These are phyloP conservation scores for Papilio dardanus DNA, from an alignment of 1,140 invertebrate species.

Conservation along the genomic window DNA sequence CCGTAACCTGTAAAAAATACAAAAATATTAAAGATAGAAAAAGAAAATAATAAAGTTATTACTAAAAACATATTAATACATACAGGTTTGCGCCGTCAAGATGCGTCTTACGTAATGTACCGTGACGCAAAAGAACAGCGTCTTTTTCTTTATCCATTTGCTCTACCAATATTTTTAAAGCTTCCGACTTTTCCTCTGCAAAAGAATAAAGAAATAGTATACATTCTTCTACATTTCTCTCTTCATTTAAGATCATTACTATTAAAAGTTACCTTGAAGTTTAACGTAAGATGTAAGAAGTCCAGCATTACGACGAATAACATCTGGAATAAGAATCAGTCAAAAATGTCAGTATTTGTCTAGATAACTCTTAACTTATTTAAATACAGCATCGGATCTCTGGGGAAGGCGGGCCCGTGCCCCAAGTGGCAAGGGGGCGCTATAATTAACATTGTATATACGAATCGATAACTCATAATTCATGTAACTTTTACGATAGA, in stretches of 20 bases:
- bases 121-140: constrained; percentile 62
- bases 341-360: neutral
- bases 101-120: constrained; percentile 62
- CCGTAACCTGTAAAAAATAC: constrained; percentile 51
- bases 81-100: constrained; percentile 61
- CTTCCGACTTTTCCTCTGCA: constrained; percentile 63
- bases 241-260: neutral
- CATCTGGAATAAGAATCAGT: constrained; percentile 54
- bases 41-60: constrained; percentile 25
- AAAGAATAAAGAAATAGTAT: constrained; percentile 31
- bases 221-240: neutral
- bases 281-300: constrained; percentile 66
- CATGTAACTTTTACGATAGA: too few relatives aligned
- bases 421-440: too few relatives aligned
- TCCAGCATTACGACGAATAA: constrained; percentile 56
- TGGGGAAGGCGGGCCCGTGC: too few relatives aligned
- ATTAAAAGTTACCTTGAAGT: constrained; percentile 59
- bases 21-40: neutral
- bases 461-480: too few relatives aligned
- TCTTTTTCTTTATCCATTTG: constrained; percentile 55
- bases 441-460: too few relatives aligned
- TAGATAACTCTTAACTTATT: neutral
- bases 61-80: neutral
- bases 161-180: constrained; percentile 56
- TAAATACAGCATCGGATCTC: too few relatives aligned